Evolutionary conservation across 2,113 vertebrate species (phyloP), one percentile per base, ranked within the genome.

Genomic region (Bostrychus sinensis): DNA sequence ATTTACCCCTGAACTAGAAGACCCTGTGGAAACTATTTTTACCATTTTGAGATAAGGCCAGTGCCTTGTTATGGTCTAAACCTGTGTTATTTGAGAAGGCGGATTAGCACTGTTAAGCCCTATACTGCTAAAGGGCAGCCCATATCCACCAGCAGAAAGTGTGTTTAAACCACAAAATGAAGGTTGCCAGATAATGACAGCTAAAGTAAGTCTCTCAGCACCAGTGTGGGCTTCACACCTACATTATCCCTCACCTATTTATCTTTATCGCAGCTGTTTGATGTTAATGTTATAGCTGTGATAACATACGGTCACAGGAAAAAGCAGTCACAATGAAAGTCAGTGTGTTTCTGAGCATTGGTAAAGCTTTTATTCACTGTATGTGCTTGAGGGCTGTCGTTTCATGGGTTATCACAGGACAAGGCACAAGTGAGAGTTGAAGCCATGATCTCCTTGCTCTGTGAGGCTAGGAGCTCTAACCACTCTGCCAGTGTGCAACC

Each of bases 101-200:
- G 77, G 80, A 80, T 85, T 84, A 81, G 45, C 7, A 7, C 50
- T 42, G 5, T 56, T 41, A 71, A 36, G 55, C 63, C 51, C 12
- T 20, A 14, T 65, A 25, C 55, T 0, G 36, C 54, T 67, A 56
- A 77, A 84, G 75, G 61, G 30, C 51, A 80, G 61, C 55, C 77
- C 56, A 80, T 45, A 71, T 79, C 68, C 69, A 45, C 53, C 67
- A 20, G 64, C 38, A 60, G 75, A 34, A 69, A 64, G 55, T 50
- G 58, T 86, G 84, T 87, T 89, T 77, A 60, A 84, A 82, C 70
- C 67, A 48, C 43, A 63, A 56, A 43, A 42, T 48, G 62, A 80
- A 64, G 67, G 56, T 68, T 57, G 48, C 50, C 62, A 61, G 65
- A 68, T 70, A 66, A 77, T 72, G 62, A 53, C 60, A 63, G 50